These are phyloP conservation scores for Micronycteris hirsuta DNA, from an alignment of 2,113 vertebrate species.

Conservation along the genomic window DNA sequence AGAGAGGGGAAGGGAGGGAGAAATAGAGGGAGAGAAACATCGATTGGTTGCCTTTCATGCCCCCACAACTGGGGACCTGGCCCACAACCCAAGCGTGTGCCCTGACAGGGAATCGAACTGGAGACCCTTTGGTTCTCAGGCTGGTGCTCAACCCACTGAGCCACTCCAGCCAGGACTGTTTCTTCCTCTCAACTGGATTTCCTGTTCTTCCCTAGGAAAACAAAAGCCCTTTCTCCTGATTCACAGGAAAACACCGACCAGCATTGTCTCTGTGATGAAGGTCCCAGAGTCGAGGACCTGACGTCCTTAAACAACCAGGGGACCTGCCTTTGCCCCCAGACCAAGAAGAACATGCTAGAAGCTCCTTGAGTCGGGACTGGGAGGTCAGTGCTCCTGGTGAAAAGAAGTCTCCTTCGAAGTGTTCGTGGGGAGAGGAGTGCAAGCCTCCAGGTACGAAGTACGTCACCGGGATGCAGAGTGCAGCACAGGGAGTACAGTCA, in stretches of 20 bases:
- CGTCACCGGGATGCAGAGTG: background rate
- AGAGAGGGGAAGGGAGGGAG: too few relatives aligned
- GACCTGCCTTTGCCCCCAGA: background rate
- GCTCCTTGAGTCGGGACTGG: background rate
- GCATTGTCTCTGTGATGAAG: background rate
- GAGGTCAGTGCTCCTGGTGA: background rate
- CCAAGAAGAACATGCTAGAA: background rate
- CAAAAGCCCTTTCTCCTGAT: background rate
- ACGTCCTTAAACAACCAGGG: background rate
- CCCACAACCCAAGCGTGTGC: too few relatives aligned
- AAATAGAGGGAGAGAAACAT: too few relatives aligned
- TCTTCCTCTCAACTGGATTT: background rate
- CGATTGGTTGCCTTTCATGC: too few relatives aligned
- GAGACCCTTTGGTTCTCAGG: too few relatives aligned
- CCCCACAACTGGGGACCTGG: too few relatives aligned
- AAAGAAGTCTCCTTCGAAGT: background rate
- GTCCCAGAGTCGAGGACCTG: background rate
- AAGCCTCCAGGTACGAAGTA: background rate
- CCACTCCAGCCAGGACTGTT: background rate
- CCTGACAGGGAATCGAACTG: too few relatives aligned
- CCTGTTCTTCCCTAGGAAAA: background rate
- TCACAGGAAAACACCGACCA: background rate
- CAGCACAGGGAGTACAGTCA: background rate
- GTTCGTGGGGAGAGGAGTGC: background rate
- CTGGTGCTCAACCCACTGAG: too few relatives aligned